A percentile compares a stretch with the other conserved stretches of the same genome.
phyloP scores from a whole-genome alignment of 2,797 vertebrate genomes.

The Aplochiton taeniatus region DNA sequence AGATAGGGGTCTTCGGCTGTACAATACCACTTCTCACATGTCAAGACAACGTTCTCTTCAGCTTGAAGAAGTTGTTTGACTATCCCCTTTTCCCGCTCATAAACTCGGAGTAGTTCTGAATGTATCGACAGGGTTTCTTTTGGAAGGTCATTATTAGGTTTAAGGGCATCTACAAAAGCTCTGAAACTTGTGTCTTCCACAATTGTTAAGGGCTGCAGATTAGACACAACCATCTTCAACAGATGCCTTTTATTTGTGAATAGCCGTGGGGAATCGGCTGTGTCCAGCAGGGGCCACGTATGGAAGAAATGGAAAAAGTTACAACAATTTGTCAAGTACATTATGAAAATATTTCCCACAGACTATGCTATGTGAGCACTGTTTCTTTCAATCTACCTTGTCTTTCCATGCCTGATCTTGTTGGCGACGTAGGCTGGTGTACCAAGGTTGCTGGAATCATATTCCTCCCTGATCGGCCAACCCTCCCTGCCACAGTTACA shows the following conservation, averaged over 20 bases:
- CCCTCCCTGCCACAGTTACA: too few relatives aligned
- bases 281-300: background rate
- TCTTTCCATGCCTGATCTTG: too few relatives aligned
- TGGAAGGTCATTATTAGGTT: background rate
- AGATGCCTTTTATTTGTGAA: background rate
- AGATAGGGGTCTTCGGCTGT: constrained; percentile 23
- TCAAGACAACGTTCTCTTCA: constrained; percentile 19
- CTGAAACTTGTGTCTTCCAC: constrained; percentile 20
- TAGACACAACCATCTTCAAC: constrained; percentile 23
- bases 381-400: too few relatives aligned
- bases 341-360: too few relatives aligned
- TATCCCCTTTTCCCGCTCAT: background rate
- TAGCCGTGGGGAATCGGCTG: background rate
- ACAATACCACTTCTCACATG: constrained; percentile 37
- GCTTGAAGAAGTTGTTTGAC: constrained; percentile 7
- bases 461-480: too few relatives aligned
- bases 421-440: too few relatives aligned
- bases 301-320: background rate
- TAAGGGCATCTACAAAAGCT: constrained; percentile 10
- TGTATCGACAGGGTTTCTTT: background rate
- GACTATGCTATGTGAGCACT: too few relatives aligned
- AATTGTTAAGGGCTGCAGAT: constrained; percentile 25
- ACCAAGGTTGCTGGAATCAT: too few relatives aligned
- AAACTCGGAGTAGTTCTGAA: constrained; percentile 18
- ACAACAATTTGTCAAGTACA: too few relatives aligned